phyloP scores from a whole-genome alignment of 2,888 invertebrate genomes.

The Epistrophe eligans region DNA sequence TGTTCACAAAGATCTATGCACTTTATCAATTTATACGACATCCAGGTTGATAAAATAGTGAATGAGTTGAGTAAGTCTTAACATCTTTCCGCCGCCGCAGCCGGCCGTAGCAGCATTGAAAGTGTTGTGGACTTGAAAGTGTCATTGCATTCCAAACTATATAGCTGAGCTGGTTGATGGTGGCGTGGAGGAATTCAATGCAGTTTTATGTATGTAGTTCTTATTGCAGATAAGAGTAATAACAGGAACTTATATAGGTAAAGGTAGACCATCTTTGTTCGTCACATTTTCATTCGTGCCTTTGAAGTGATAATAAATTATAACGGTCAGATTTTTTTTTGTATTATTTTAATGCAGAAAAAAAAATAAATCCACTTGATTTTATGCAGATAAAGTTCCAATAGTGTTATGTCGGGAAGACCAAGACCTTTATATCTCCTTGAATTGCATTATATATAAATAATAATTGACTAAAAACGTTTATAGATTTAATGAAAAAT shows the following conservation, averaged over 20 bases:
- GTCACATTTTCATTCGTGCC: background rate
- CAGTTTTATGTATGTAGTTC: background rate
- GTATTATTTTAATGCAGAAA: background rate
- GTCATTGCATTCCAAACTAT: slow-evolving; percentile 12
- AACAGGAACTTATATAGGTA: background rate
- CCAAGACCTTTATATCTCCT: no score
- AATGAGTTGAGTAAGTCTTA: background rate
- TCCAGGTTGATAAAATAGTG: background rate
- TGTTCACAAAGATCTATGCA: slow-evolving; percentile 22
- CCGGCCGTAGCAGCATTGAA: background rate
- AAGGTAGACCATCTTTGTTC: background rate
- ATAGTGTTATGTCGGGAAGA: no score
- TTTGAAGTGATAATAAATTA: slow-evolving; percentile 3
- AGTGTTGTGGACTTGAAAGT: slow-evolving; percentile 5
- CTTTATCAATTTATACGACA: slow-evolving; percentile 16
- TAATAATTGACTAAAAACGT: no score
- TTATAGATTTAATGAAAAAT: no score
- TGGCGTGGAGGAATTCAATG: slow-evolving; percentile 12
- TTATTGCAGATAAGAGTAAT: background rate
- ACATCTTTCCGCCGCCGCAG: slow-evolving; percentile 6
- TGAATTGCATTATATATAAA: no score
- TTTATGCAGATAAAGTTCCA: background rate
- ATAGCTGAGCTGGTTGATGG: no score
- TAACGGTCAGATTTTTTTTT: background rate
- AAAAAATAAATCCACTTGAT: background rate